phyloP scores from a whole-genome alignment of 2,113 vertebrate species.

The Gavia stellata region DNA sequence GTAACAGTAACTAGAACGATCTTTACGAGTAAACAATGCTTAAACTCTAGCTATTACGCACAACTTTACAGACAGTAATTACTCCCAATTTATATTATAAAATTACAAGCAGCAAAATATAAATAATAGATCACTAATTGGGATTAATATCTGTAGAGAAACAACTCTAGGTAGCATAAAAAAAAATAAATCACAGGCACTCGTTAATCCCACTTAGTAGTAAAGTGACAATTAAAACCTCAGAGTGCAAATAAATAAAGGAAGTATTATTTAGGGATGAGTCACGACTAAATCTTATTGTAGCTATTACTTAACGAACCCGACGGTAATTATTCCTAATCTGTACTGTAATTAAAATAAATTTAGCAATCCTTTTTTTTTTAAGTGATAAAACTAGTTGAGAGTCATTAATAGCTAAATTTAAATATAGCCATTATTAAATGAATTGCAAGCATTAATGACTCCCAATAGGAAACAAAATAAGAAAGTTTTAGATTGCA shows the following conservation, averaged over 20 bases:
- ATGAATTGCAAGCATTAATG: not conserved
- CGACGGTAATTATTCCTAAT: not conserved
- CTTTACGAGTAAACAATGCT: too few relatives aligned
- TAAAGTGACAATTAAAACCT: too few relatives aligned
- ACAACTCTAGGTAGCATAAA: not conserved
- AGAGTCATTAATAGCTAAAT: too few relatives aligned
- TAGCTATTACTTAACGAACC: not conserved
- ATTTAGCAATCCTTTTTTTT: not conserved
- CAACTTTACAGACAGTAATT: not conserved
- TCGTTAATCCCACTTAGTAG: too few relatives aligned
- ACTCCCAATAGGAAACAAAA: not conserved
- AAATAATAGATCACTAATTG: not conserved
- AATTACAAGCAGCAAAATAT: too few relatives aligned
- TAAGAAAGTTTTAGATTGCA: not conserved
- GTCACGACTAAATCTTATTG: not conserved
- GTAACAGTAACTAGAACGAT: too few relatives aligned
- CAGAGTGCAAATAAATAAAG: not conserved
- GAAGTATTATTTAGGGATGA: not conserved
- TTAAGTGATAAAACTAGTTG: not conserved
- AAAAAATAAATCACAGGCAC: not conserved
- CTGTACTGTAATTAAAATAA: not conserved
- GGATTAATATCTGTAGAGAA: not conserved
- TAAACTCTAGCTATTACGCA: not conserved
- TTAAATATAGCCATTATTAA: too few relatives aligned
- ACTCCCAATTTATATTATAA: too few relatives aligned